Evolutionary conservation across 2,888 invertebrate genomes (phyloP), one percentile per base, ranked within the genome.

Genomic region (Drosophila macrospina): DNA sequence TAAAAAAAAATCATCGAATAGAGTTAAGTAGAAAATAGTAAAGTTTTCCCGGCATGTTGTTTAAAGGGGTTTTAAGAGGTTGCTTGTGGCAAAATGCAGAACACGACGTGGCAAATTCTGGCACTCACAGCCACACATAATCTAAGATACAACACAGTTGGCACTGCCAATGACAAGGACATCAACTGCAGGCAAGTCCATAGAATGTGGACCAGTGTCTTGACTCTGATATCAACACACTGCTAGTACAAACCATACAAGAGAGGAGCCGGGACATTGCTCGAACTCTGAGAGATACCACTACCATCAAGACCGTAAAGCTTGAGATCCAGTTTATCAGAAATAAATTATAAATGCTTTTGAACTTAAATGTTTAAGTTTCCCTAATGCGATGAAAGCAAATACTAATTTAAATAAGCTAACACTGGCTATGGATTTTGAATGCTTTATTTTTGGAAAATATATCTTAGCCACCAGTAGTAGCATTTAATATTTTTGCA

Each of bases 101-200:
- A 59, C 62, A 62, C 55, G 71, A 48, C 47, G 59, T 37, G 34
- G 26, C 44, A 44, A 7, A 36, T 36, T 51, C 41, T 37, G n/a
- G 30, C n/a, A 71, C 55, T 44, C 42, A 51, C 28, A 48, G 36
- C 44, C 16, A 48, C 37, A 28, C 55, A 47, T 42, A 63, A 11
- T 28, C 28, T 37, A 50, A 67, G 87, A 70, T 80, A 82, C 86
- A 65, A 84, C 60, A 66, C 61, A 67, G 56, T 74, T 57, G 67
- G 71, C 63, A 73, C 85, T 86, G 87, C 72, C 85, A 80, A 75
- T 85, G 89, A 86, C 84, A 85, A 75, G 84, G 87, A 80, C 85
- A 88, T 86, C 86, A 84, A 77, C 74, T 83, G 84, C 88, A 83
- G 88, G 72, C 80, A 74, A 72, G 67, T 76, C 80, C 77, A 83